A percentile compares a stretch with the other conserved stretches of the same genome.
phyloP scores from a whole-genome alignment of 1,140 invertebrate genomes.

The Wasmannia auropunctata region DNA sequence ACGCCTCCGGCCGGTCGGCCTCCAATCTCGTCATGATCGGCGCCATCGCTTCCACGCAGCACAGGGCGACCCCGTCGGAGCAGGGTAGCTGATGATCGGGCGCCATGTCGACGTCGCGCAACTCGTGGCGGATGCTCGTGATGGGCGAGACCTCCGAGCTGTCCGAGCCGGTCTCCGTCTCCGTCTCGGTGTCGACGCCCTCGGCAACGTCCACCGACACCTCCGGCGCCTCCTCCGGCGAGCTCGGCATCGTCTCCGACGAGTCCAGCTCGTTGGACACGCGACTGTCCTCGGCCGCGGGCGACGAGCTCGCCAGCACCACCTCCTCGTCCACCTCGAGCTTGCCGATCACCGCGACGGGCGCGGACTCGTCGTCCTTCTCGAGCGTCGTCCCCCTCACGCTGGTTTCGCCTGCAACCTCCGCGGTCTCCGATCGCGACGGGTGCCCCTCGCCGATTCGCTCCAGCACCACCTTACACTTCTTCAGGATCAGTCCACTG shows the following conservation, averaged over 20 bases:
- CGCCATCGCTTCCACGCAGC: slow-evolving; percentile 71
- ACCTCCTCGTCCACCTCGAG: slow-evolving; percentile 70
- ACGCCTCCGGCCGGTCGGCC: slow-evolving; percentile 79
- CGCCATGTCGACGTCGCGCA: slow-evolving; percentile 63
- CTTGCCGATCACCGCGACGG: slow-evolving; percentile 68
- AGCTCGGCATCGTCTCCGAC: slow-evolving; percentile 41
- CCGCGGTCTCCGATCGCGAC: not conserved
- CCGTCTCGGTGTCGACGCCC: slow-evolving; percentile 75
- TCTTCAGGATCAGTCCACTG: not conserved
- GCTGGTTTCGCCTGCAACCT: not conserved
- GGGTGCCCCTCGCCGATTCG: slow-evolving; percentile 58
- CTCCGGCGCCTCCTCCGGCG: slow-evolving; percentile 47
- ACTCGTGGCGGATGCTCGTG: slow-evolving; percentile 56
- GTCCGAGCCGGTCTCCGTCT: slow-evolving; percentile 78
- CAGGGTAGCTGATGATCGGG: slow-evolving; percentile 66
- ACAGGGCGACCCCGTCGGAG: slow-evolving; percentile 72
- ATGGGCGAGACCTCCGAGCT: slow-evolving; percentile 78
- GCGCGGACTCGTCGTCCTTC: slow-evolving; percentile 48
- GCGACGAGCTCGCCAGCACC: slow-evolving; percentile 30
- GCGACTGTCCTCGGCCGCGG: not conserved
- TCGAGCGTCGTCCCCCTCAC: not conserved
- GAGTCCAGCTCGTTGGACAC: slow-evolving; percentile 43
- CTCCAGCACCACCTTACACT: slow-evolving; percentile 61
- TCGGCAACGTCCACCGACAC: slow-evolving; percentile 52
- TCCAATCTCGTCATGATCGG: slow-evolving; percentile 79